phyloP scores from a whole-genome alignment of 2,797 vertebrate species.

The Phataginus tricuspis region DNA sequence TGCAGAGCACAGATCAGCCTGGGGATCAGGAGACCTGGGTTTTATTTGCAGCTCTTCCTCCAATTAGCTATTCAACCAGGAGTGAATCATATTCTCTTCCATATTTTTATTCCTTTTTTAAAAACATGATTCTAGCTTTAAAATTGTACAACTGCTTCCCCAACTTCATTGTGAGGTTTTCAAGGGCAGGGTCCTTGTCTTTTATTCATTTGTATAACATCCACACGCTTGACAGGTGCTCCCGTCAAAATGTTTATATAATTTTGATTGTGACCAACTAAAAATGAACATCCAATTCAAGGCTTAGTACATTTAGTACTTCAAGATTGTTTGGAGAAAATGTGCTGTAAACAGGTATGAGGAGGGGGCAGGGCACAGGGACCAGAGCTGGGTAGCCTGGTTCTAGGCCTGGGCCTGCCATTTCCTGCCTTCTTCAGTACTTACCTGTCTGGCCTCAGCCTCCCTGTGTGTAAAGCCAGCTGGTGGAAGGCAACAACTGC shows the following conservation, averaged over 20 bases:
- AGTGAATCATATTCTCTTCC: background rate
- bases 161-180: background rate
- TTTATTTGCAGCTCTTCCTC: background rate
- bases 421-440: fast-evolving
- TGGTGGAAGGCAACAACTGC: background rate
- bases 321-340: background rate
- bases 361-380: background rate
- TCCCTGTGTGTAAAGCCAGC: background rate
- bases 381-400: background rate
- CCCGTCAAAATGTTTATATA: background rate
- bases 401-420: background rate
- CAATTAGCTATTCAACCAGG: background rate
- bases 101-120: background rate
- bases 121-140: background rate
- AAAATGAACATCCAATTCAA: background rate
- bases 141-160: background rate
- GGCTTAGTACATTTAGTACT: background rate
- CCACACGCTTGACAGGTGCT: background rate
- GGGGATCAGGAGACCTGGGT: background rate
- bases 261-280: background rate
- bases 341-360: background rate
- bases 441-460: background rate
- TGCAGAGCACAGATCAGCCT: background rate
- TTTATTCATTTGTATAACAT: background rate
- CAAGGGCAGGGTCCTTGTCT: background rate